Evolutionary conservation across 2,113 vertebrate genomes (phyloP).

Genomic region (Serilophus lunatus): DNA sequence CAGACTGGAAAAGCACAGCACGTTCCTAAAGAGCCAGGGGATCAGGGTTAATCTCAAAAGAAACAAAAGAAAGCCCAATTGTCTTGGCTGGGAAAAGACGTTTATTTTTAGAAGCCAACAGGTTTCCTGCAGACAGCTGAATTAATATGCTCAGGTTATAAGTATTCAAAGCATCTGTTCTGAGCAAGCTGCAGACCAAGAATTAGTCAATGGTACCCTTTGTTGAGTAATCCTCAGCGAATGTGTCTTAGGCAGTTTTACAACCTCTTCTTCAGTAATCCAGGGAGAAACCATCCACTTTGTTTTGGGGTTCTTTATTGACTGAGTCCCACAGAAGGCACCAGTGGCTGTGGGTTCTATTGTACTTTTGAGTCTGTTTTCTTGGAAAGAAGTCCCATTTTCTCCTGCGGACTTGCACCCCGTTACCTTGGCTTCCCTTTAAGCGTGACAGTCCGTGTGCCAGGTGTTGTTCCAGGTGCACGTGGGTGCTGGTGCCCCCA

Average conservation of each 20-base stretch:
- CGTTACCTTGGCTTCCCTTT: neutral
- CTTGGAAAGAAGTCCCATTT: neutral
- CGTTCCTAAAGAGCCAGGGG: neutral
- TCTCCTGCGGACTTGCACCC: neutral
- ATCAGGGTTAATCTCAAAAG: neutral
- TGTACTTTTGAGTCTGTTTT: neutral
- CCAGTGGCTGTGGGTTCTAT: neutral
- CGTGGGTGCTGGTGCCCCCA: neutral
- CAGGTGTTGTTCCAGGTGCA: neutral
- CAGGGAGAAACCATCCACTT: neutral
- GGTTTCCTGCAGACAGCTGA: neutral
- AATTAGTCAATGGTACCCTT: neutral
- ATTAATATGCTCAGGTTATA: neutral
- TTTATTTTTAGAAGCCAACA: neutral
- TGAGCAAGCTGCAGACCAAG: neutral
- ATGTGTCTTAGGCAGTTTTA: neutral
- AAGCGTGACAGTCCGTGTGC: accelerated
- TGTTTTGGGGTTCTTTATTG: neutral
- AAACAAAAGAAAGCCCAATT: neutral
- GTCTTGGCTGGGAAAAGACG: neutral
- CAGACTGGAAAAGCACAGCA: neutral
- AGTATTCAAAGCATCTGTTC: neutral
- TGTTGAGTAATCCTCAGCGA: neutral
- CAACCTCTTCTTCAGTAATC: neutral
- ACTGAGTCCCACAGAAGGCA: accelerated